Base-by-base conservation (phyloP, 2,888 invertebrate species). In the Ditula angustiorana region DNA sequence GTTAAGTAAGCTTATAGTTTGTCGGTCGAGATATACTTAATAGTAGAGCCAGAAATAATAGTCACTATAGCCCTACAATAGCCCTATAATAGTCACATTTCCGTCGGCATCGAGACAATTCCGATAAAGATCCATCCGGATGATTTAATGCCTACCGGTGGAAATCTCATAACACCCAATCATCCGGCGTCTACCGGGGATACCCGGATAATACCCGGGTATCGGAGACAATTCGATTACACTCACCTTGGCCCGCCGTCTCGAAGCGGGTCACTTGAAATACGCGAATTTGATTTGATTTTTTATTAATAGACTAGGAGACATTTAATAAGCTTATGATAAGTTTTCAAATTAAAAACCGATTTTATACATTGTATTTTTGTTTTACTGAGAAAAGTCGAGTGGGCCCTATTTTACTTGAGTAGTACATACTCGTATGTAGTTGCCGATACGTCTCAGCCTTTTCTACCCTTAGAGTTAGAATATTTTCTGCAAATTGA, bases 91-190 rank as follows among this genome's bases (percentile, higher is more conserved):
- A 72, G 73, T 72, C 74, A 73, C 79, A 74, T 78, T 80, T 78
- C 76, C 74, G 70, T 66, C 66, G 62, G 23, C 23, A 46, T 24
- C 28, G 61, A 56, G 52, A 66, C 58, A 66, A 60, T 68, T 75
- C 68, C 69, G 72, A 75, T 74, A 77, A 73, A 73, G 72, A 68
- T 71, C 74, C 70, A 66, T 69, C 49, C 41, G 53, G 77, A 83
- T 86, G 89, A 90, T 90, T 89, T 88, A 90, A 86, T 87, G 80
- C 76, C 72, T 64, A 76, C 77, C 75, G 75, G 67, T 74, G 71
- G 75, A 83, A 90, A 90, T 91, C 90, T 88, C 81, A 83, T 89
- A 90, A 90, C 87, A 89, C 88, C 89, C 91, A 89, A 90, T 90
- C 86, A 87, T 88, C 83, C 83, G 76, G 68, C 60, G 52, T 59